Evolutionary conservation across 2,113 vertebrate species (phyloP), one percentile per base, ranked within the genome.

Genomic region (Glaucomys volans): DNA sequence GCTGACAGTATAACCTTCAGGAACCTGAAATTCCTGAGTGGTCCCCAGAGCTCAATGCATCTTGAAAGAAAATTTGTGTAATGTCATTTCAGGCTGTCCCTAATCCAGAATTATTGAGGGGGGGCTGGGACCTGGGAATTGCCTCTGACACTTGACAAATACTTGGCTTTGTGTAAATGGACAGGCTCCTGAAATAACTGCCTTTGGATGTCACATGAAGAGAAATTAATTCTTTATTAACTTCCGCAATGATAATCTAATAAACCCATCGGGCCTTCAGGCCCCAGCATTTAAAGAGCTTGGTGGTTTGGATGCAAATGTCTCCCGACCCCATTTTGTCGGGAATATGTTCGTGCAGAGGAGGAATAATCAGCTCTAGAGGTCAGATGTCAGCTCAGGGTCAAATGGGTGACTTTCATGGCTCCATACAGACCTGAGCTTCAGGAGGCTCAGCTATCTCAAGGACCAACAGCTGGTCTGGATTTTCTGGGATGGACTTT

Each of bases 141-240:
- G 98, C 98, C 98, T 98, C 97, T 98, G 99, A 99, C 99, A 99
- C 99, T 99, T 99, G 99, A 99, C 99, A 99, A 99, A 99, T 99
- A 99, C 99, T 99, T 99, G 98, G 98, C 98, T 99, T 99, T 99
- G 99, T 99, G 99, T 98, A 99, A 99, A 99, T 99, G 98, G 99
- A 99, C 99, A 99, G 99, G 98, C 98, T 98, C 98, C 98, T 98
- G 98, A 98, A 98, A 98, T 99, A 99, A 99, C 99, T 98, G 98
- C 99, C 98, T 98, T 98, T 98, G 97, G 98, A 96, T 99, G 99
- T 99, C 99, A 99, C 99, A 99, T 98, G 98, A 99, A 99, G 98
- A 99, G 98, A 99, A 99, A 99, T 99, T 98, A 99, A 99, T 99
- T 99, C 99, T 99, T 99, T 99, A 99, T 99, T 99, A 99, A 99